Base-by-base conservation (phyloP, 2,888 invertebrate genomes). In the Agonopterix arenella region DNA sequence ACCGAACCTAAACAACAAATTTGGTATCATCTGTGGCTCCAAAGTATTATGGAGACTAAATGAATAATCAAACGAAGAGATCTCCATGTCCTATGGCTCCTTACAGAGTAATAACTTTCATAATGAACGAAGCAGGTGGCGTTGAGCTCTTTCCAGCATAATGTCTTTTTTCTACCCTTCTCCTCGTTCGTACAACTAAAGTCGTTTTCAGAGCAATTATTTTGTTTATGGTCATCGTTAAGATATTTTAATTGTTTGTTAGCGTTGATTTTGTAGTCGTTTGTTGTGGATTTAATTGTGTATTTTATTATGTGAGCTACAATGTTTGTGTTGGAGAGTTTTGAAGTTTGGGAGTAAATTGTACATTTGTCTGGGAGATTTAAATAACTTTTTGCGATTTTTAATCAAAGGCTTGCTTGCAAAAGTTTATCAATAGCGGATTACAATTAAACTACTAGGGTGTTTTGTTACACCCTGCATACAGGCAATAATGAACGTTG, bases 111-210 rank as follows among this genome's bases (percentile, higher is more conserved):
- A 84, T 84, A 84, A 80, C 71, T 69, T 59, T 60, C 65, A 57
- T 73, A 80, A 83, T 76, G 76, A 77, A 68, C 64, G 62, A 57
- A 62, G 68, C 86, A 86, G 85, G 81, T 85, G 86, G 76, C 74
- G 78, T 64, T 61, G 44, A 36, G 43, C 8, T 13, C 53, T 60
- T 57, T 57, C 61, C 61, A 76, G 76, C 76, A 76, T 84, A 84
- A 85, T 85, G 80, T 73, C 67, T 76, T 83, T 85, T 83, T 85
- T 80, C 64, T 64, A 67, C 68, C 11, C 11, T 11, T 43, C 11
- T 8, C 43, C 40, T 40, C 40, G 67, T 59, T 61, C 60, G 54
- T 58, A 60, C 59, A 60, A 59, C 56, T 52, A 52, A 47, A 58
- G 60, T 60, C 61, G 57, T 66, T 65, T 56, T 58, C 60, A 55